These are phyloP conservation scores for Phalacrocorax aristotelis DNA, from an alignment of 2,113 vertebrate genomes.

Conservation along the genomic window DNA sequence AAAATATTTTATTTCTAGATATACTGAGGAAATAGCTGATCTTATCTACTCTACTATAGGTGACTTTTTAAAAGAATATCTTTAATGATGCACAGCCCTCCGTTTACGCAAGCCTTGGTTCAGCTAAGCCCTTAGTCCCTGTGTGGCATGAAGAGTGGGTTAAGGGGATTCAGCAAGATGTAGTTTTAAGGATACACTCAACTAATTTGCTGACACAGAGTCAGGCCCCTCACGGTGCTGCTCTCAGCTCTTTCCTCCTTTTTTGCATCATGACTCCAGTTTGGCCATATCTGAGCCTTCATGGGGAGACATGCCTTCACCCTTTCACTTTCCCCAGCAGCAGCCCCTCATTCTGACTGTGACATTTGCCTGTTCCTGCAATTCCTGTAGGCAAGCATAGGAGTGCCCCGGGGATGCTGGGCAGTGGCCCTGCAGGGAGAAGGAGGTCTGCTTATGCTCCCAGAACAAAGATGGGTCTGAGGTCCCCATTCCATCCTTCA, in stretches of 20 bases:
- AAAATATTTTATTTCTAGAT: neutral
- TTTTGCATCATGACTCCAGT: neutral
- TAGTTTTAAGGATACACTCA: neutral
- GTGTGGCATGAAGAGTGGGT: neutral
- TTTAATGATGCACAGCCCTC: neutral
- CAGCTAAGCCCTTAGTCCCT: neutral
- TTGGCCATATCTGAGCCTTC: neutral
- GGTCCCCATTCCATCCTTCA: neutral
- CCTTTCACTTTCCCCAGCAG: neutral
- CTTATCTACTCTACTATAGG: neutral
- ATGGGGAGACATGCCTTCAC: neutral
- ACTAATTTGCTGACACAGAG: neutral
- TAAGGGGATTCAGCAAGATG: neutral
- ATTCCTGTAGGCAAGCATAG: neutral
- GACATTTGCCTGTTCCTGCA: neutral
- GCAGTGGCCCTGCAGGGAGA: fast-evolving
- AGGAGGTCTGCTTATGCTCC: neutral
- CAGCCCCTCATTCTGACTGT: neutral
- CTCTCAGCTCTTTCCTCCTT: neutral
- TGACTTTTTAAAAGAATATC: neutral
- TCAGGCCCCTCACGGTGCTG: neutral
- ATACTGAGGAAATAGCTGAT: constrained; percentile 11
- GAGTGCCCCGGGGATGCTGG: neutral
- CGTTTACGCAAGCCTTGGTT: neutral
- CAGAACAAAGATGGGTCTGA: neutral